Evolutionary conservation across 2,888 invertebrate genomes (phyloP), one percentile per base, ranked within the genome.

Genomic region (Halictus ligatus): DNA sequence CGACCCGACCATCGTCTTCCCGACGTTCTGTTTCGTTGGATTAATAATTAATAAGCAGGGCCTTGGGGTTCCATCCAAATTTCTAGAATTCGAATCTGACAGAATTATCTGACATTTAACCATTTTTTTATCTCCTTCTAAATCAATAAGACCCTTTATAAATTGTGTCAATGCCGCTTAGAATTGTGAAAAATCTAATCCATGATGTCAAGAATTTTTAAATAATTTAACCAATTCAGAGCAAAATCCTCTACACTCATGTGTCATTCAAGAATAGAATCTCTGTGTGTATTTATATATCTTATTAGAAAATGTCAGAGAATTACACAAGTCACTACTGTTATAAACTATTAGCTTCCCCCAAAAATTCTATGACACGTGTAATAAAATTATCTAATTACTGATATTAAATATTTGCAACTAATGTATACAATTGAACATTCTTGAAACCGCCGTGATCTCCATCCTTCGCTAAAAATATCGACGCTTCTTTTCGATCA

Each of bases 21-120:
- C 25, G 15, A 58, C 40, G 58, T 40, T 78, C 76, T 72, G 29
- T 75, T 77, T 64, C 72, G 58, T 72, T 54, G 50, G 12, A 73
- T 77, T 74, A 43, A 76, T 73, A 84, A 85, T 84, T 64, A 46
- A 85, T 84, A 79, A 85, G 75, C 84, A 75, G 18, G 18, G n/a
- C 13, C 15, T 25, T 71, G 43, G 43, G 7, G 35, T 43, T 76
- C 67, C 21, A 50, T 15, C n/a, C n/a, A 50, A 58, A 25, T 76
- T 64, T 25, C 64, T 3, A 35, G 35, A 21, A n/a, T 7, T 40
- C 40, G 10, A 69, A 35, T 21, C 21, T 40, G 21, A 5, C 40
- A 10, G 40, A 21, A 0, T 40, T 13, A 2, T n/a, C 58, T 3
- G 4, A n/a, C n/a, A n/a, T n/a, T n/a, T n/a, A 54, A 12, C 48